Conservation (phyloP, 2,888 invertebrate genomes). For the Rhagonycha fulva region DNA sequence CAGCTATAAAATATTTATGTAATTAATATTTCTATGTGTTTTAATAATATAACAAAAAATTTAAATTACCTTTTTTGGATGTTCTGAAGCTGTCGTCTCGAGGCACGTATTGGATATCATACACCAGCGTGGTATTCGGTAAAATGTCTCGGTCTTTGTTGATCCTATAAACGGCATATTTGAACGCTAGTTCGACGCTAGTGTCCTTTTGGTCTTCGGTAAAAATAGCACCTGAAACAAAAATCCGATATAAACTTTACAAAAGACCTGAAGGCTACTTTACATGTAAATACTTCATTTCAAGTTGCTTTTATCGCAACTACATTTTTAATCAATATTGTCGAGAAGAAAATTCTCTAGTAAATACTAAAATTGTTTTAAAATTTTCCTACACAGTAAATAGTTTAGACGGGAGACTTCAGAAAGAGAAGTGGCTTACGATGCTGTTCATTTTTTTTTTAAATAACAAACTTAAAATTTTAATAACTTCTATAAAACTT, state of each 20-base stretch:
- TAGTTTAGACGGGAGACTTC: not conserved
- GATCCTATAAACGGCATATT: constrained; percentile 91
- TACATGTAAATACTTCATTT: not conserved
- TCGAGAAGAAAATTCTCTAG: not conserved
- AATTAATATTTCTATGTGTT: not conserved
- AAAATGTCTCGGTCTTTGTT: constrained; percentile 85
- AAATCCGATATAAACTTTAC: not conserved
- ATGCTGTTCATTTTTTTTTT: too few species aligned
- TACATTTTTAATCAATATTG: not conserved
- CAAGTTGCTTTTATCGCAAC: not conserved
- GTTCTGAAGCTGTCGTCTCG: constrained; percentile 90
- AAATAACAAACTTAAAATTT: too few species aligned
- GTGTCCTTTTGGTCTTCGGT: constrained; percentile 88
- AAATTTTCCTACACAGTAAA: not conserved
- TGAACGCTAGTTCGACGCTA: constrained; percentile 88
- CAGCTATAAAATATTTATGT: not conserved
- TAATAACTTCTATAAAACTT: too few species aligned
- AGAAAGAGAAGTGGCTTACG: too few species aligned
- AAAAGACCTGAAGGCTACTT: not conserved
- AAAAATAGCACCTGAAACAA: constrained; percentile 83
- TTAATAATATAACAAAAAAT: not conserved
- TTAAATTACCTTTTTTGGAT: constrained; percentile 81
- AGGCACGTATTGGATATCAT: constrained; percentile 89
- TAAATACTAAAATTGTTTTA: not conserved
- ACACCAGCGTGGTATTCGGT: constrained; percentile 87